phyloP scores from a whole-genome alignment of 2,888 invertebrate species.

The Falcaria lacertinaria region DNA sequence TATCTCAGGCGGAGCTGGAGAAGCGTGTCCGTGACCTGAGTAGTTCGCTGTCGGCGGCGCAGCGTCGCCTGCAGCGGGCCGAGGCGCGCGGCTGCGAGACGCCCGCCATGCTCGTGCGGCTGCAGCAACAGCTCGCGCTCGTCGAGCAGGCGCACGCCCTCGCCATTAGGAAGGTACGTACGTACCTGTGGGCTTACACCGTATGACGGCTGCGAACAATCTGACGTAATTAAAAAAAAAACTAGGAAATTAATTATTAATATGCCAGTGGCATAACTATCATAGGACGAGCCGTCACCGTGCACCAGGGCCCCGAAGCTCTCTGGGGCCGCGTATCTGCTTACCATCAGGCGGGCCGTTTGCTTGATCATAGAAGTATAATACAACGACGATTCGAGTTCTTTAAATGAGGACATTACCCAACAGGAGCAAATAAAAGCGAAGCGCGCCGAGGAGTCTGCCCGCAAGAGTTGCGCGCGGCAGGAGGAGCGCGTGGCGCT shows the following conservation, averaged over 20 bases:
- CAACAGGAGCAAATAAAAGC: slow-evolving; percentile 87
- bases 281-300: too few relatives aligned
- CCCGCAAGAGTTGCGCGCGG: slow-evolving; percentile 82
- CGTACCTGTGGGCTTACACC: too few relatives aligned
- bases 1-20: slow-evolving; percentile 62
- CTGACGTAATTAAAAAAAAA: too few relatives aligned
- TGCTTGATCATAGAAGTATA: too few relatives aligned
- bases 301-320: too few relatives aligned
- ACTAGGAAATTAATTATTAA: too few relatives aligned
- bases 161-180: slow-evolving; percentile 82
- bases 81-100: slow-evolving; percentile 81
- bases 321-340: too few relatives aligned
- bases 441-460: slow-evolving; percentile 85
- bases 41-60: slow-evolving; percentile 82
- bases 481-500: slow-evolving; percentile 89
- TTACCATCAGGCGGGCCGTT: too few relatives aligned
- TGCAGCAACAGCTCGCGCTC: slow-evolving; percentile 86
- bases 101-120: slow-evolving; percentile 81
- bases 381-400: too few relatives aligned
- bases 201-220: too few relatives aligned
- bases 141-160: slow-evolving; percentile 86
- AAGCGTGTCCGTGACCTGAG: slow-evolving; percentile 76
- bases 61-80: slow-evolving; percentile 81
- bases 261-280: too few relatives aligned
- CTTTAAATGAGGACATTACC: too few relatives aligned